These are phyloP conservation scores for Thera obeliscata DNA, from an alignment of 2,888 invertebrate species.

Conservation along the genomic window DNA sequence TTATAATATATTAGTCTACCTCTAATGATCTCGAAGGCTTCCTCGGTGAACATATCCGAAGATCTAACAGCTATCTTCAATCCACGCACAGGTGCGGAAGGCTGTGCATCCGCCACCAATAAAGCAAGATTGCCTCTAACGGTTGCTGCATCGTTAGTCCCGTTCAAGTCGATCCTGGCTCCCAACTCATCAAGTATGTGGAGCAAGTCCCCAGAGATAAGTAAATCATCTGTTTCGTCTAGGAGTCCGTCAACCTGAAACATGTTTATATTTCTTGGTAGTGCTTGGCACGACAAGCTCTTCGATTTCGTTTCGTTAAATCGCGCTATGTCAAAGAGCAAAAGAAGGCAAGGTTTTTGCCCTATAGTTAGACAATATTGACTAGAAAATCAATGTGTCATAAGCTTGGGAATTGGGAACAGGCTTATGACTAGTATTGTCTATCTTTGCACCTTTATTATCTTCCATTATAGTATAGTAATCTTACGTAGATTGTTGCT, in stretches of 20 bases:
- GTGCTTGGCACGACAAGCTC: too few species aligned
- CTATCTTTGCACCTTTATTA: not conserved
- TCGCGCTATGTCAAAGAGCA: too few species aligned
- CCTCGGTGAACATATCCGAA: slow-evolving; percentile 54
- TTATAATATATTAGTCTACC: slow-evolving; percentile 46
- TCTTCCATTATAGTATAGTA: not conserved
- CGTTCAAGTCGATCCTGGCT: slow-evolving; percentile 59
- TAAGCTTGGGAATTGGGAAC: too few species aligned
- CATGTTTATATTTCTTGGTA: not conserved
- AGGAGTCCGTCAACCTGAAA: slow-evolving; percentile 69
- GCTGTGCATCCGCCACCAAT: slow-evolving; percentile 64
- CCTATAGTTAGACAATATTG: too few species aligned
- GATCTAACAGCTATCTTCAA: slow-evolving; percentile 56
- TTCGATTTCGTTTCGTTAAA: too few species aligned
- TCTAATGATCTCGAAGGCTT: slow-evolving; percentile 65
- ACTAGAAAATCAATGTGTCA: too few species aligned
- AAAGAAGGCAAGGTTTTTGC: too few species aligned
- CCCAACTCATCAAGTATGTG: slow-evolving; percentile 69
- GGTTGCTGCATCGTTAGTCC: slow-evolving; percentile 49
- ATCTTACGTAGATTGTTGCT: not conserved
- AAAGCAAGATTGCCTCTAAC: slow-evolving; percentile 69
- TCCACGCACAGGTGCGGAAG: slow-evolving; percentile 61
- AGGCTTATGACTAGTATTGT: too few species aligned
- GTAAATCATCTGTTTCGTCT: slow-evolving; percentile 51
- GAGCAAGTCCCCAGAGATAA: slow-evolving; percentile 66